phyloP scores from a whole-genome alignment of 1,140 invertebrate genomes.

The Bombus polaris region DNA sequence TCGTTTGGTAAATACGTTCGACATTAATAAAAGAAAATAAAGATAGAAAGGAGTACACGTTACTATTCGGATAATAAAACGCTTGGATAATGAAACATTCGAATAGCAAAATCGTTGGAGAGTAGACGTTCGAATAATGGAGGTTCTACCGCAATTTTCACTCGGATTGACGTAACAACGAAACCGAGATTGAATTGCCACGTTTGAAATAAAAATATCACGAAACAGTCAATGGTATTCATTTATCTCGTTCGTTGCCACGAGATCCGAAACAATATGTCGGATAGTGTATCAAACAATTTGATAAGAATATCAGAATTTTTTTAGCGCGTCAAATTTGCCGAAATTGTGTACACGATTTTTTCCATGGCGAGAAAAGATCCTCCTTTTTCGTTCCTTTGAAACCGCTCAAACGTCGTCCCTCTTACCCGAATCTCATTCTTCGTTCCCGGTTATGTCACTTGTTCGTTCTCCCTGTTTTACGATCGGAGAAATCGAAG shows the following conservation, averaged over 20 bases:
- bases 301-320: not conserved
- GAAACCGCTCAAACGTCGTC: not conserved
- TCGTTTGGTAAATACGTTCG: too few species aligned
- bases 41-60: not conserved
- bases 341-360: too few species aligned
- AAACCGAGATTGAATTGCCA: not conserved
- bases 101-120: not conserved
- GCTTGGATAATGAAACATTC: not conserved
- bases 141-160: not conserved
- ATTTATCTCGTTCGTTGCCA: conserved; percentile 1
- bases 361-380: too few species aligned
- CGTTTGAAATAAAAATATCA: conserved; percentile 3
- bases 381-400: too few species aligned
- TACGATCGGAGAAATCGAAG: not conserved
- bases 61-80: not conserved
- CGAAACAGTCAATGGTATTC: not conserved
- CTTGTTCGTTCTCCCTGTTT: not conserved
- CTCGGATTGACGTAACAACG: not conserved
- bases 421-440: not conserved
- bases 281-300: not conserved
- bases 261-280: not conserved
- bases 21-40: too few species aligned
- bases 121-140: not conserved
- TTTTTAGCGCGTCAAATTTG: too few species aligned
- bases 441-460: not conserved